Conservation (phyloP, 2,113 vertebrate genomes). For the Microcebus jonahi region DNA sequence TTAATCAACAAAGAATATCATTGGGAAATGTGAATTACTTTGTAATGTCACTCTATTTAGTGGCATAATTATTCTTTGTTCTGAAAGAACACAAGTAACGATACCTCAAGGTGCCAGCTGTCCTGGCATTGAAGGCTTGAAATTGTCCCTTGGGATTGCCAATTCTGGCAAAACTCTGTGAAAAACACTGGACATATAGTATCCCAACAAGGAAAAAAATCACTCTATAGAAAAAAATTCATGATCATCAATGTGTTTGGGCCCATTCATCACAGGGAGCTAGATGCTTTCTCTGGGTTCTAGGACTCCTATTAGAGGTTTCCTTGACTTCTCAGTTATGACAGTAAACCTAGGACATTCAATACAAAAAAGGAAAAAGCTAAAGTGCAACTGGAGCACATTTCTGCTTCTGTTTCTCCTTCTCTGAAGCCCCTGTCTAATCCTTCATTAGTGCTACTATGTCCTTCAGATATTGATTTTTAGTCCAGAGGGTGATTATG, state of each 20-base stretch:
- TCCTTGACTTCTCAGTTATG: background rate
- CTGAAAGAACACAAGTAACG: background rate
- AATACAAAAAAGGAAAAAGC: background rate
- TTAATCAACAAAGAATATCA: background rate
- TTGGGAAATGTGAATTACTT: background rate
- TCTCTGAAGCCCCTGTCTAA: background rate
- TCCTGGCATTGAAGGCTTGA: background rate
- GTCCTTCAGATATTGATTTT: background rate
- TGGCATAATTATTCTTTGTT: background rate
- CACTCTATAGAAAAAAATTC: background rate
- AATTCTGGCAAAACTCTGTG: background rate
- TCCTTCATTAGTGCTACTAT: no score
- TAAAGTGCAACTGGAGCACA: background rate
- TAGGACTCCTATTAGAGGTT: background rate
- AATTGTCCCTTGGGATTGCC: background rate
- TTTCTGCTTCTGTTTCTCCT: background rate
- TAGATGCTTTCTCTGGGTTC: background rate
- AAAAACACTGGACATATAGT: background rate
- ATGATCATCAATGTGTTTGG: background rate
- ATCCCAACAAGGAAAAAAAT: background rate
- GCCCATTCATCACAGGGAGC: background rate
- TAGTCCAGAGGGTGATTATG: rapidly evolving
- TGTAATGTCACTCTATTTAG: background rate
- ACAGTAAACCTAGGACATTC: background rate
- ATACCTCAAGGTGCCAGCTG: background rate